Base-by-base conservation (phyloP, 1,140 invertebrate species). In the Aphidius ervi region DNA sequence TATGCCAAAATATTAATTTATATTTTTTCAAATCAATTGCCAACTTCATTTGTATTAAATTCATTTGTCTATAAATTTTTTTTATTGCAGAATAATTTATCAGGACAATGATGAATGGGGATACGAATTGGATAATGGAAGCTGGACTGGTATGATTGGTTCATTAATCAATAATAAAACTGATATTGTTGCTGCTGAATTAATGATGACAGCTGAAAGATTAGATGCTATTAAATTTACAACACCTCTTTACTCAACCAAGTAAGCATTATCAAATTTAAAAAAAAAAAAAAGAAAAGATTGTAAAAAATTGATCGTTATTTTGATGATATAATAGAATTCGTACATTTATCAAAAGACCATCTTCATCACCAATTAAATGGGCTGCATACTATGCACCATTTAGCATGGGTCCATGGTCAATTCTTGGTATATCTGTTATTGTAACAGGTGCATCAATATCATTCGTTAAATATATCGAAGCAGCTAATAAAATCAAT, bases 381-480 rank as follows among this genome's bases (percentile, higher is more conserved):
- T 80, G 78, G 78, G 56, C 67, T n/a, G 72, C 70, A 6, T 80
- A 78, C 43, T 66, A 67, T 1, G 71, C 70, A 6, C 77, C 78
- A 0, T 80, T 80, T 56, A 59, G 73, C 1, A 39, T 5, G 0
- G 69, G 63, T 23, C 74, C 77, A 42, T 80, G 78, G 78, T 54
- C 66, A 37, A 56, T 65, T 2, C 57, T 78, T 20, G 53, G 58
- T 0, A 6, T 71, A 16, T 53, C 72, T 9, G 72, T 79, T 10
- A 0, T 69, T 9, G 39, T 76, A 4, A 68, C 68, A 1, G 70
- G 69, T 55, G 16, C 48, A 7, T 65, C 67, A 7, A 73, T 67
- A 39, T 52, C 59, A 9, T 10, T 61, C 6, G 57, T 63, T 4
- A 63, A 63, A 55, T 65, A 47, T 7, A 23, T 59, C 1, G n/a